A percentile compares a stretch with the other conserved stretches of the same genome.
Conservation (phyloP, 2,797 vertebrate genomes). For the Sebastes dallii region DNA sequence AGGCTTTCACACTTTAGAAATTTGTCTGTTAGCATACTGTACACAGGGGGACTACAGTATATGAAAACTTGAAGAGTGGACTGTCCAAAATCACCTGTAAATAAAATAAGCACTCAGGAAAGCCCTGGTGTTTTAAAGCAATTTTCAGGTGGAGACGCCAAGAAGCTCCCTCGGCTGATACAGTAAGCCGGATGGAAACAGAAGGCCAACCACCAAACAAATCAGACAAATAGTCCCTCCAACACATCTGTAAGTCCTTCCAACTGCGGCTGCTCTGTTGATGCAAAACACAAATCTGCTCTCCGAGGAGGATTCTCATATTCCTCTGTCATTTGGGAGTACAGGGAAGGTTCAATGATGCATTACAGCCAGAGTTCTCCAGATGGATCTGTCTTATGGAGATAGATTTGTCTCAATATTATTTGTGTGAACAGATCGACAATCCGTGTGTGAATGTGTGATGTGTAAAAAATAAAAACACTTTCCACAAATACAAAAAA, state of each 20-base stretch:
- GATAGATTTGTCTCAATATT: background rate
- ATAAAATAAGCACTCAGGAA: slow-evolving; percentile 32
- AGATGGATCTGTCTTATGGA: slow-evolving; percentile 34
- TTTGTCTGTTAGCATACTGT: background rate
- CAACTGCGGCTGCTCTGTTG: slow-evolving; percentile 45
- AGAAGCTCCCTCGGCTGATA: slow-evolving; percentile 39
- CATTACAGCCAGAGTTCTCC: slow-evolving; percentile 27
- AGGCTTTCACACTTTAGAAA: slow-evolving; percentile 1
- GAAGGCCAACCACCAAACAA: slow-evolving; percentile 21
- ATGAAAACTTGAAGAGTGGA: slow-evolving; percentile 2
- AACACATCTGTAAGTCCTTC: slow-evolving; percentile 72
- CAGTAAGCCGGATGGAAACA: slow-evolving; percentile 23
- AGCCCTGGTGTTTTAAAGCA: slow-evolving; percentile 22
- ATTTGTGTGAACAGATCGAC: background rate
- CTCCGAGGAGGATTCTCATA: slow-evolving; percentile 60
- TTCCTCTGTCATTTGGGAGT: slow-evolving; percentile 60
- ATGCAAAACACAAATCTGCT: slow-evolving; percentile 69
- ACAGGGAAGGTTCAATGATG: slow-evolving; percentile 53
- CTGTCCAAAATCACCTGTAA: slow-evolving; percentile 24
- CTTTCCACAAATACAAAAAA: background rate
- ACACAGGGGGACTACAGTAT: background rate
- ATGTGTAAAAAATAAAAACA: background rate
- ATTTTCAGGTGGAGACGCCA: slow-evolving; percentile 51
- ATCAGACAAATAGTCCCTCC: slow-evolving; percentile 41
- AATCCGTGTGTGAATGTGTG: background rate